A percentile compares a stretch with the other conserved stretches of the same genome.
phyloP scores from a whole-genome alignment of 2,113 vertebrate species.

The Eclectus roratus region DNA sequence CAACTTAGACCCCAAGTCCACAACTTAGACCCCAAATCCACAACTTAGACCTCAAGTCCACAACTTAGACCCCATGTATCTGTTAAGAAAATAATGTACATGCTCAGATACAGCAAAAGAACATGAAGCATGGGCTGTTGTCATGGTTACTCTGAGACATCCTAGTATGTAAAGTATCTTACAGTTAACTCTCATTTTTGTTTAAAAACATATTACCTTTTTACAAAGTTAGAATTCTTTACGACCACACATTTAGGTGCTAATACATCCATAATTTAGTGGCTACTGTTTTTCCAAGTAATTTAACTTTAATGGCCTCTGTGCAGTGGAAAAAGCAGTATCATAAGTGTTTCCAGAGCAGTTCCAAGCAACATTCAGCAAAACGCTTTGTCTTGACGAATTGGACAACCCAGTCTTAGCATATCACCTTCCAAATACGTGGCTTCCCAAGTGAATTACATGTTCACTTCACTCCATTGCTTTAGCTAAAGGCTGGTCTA shows the following conservation, averaged over 20 bases:
- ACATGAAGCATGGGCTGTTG: conserved; percentile 21
- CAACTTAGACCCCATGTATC: too few species aligned
- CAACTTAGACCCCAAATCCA: too few species aligned
- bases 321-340: neutral
- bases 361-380: neutral
- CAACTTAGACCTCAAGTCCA: too few species aligned
- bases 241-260: neutral
- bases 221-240: conserved; percentile 15
- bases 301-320: conserved; percentile 23
- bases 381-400: neutral
- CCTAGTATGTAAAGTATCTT: neutral
- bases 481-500: neutral
- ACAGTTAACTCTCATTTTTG: neutral
- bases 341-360: neutral
- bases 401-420: neutral
- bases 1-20: too few species aligned
- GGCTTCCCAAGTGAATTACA: conserved; percentile 5
- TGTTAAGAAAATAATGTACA: neutral
- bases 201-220: conserved; percentile 19
- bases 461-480: neutral
- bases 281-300: conserved; percentile 24
- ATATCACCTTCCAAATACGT: neutral
- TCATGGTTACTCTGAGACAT: conserved; percentile 49
- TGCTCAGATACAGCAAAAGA: neutral
- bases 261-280: conserved; percentile 10